Evolutionary conservation across 2,113 vertebrate species (phyloP), one percentile per base, ranked within the genome.

Genomic region (Macaca fascicularis): DNA sequence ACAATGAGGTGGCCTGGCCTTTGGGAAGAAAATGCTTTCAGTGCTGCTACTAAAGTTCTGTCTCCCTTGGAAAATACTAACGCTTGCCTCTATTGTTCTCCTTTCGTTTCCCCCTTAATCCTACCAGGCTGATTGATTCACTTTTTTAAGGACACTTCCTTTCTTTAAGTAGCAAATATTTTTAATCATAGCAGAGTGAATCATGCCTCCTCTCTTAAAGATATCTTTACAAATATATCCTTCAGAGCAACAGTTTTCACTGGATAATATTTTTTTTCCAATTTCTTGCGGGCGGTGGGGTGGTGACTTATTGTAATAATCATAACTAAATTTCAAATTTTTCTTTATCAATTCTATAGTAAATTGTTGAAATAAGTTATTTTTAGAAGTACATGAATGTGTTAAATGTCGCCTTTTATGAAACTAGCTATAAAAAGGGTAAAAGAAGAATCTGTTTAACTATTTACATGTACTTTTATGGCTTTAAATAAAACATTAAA

Each of bases 121-220:
- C 59, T 32, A 75, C 14, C 45, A 92, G 76, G 8, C 52, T 59
- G 17, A 40, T 50, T 8, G 70, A 10, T 64, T 95, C 52, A 30
- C 23, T 93, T 81, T 78, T 78, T 78, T 82, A 89, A 84, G 19
- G 35, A 67, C 1, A 94, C 2, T 80, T 79, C 79, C 16, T 90
- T 61, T 70, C 57, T 93, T 78, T 70, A 94, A 75, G 23, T 86
- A 91, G 35, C 4, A 97, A 90, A 93, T 59, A 64, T 2, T 92
- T 76, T 45, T 61, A 74, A 82, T 85, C 40, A 72, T 84, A 8
- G 50, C 57, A 93, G 13, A 85, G 35, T 75, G 81, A 92, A 75
- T 64, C 23, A 92, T 57, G 50, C 4, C 9, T 4, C 23, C 0
- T 96, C 3, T 94, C 35, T 69, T 82, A 20, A 86, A 86, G 52